These are phyloP conservation scores for Pseudomyrmex pallidus DNA, from an alignment of 1,140 invertebrate genomes.

Conservation along the genomic window DNA sequence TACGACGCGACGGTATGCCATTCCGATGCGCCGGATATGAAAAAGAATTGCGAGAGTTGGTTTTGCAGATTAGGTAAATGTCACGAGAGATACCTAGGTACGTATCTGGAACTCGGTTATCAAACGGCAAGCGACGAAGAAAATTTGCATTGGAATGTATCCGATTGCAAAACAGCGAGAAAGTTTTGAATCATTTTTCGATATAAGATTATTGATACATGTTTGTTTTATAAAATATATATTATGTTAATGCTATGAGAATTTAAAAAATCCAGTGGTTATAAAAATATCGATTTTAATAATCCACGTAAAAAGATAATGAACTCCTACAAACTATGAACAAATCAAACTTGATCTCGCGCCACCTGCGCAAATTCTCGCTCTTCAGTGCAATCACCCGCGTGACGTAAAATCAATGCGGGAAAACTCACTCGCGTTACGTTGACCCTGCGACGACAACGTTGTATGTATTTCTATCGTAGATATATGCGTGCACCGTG, in stretches of 20 bases:
- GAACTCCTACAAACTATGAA: background rate
- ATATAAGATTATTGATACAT: too few relatives aligned
- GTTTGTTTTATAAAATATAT: too few relatives aligned
- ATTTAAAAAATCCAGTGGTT: too few relatives aligned
- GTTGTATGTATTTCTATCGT: slow-evolving; percentile 72
- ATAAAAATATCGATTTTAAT: too few relatives aligned
- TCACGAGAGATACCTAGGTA: too few relatives aligned
- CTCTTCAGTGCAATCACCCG: slow-evolving; percentile 29
- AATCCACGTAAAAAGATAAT: too few relatives aligned
- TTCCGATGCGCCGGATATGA: background rate
- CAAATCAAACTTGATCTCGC: background rate
- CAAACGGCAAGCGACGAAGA: background rate
- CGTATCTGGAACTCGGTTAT: too few relatives aligned
- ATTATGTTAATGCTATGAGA: too few relatives aligned
- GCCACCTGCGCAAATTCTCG: slow-evolving; percentile 52
- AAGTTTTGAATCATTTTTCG: too few relatives aligned
- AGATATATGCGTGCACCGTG: slow-evolving; percentile 35
- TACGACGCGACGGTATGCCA: slow-evolving; percentile 60
- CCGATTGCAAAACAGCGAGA: too few relatives aligned
- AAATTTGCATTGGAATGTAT: background rate
- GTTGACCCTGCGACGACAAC: slow-evolving; percentile 59
- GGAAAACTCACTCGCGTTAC: slow-evolving; percentile 62
- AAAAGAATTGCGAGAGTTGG: background rate
- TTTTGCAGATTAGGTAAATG: too few relatives aligned
- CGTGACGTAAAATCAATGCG: slow-evolving; percentile 34